Evolutionary conservation across 2,113 vertebrate species (phyloP), one percentile per base, ranked within the genome.

Genomic region (Rhinolophus ferrumequinum): DNA sequence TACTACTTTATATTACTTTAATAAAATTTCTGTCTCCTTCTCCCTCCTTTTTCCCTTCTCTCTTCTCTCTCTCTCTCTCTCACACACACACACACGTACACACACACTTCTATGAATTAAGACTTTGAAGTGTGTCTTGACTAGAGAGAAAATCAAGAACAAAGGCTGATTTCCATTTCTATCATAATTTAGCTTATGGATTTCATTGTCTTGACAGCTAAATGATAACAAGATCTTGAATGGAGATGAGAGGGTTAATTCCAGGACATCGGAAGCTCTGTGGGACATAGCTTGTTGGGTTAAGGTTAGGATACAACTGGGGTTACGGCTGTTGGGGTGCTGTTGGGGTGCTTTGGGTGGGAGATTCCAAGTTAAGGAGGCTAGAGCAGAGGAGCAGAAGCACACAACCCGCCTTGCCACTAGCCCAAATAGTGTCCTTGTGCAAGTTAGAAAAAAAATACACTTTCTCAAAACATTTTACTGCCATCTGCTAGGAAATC

Each of bases 61-160:
- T 18, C 21, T 30, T 54, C 13, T 38, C 50, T 77, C 15, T 50
- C 81, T 13, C 38, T 13, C 47, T 50, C 47, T 47, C 47, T 47
- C 35, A 44, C 83, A 21, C 13, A 1, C 33, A 50, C n/a, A 64
- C 1, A 44, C 52, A 62, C 15, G 19, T 11, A 75, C 18, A 38
- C 50, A 54, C 54, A 28, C n/a, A 83, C 4, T 0, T 41, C 3
- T 64, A 33, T 91, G 54, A 91, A 70, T 64, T 80, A 81, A 87
- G 75, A 69, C 41, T 83, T 93, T 85, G 41, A 24, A 76, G 9
- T 9, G 1, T 80, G 69, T 88, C 60, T 76, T 76, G 26, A 79
- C 28, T 67, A 83, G 75, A 73, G 19, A 88, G n/a, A 54, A 96
- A 88, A 76, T 30, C 56, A 96, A 64, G 64, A 96, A 67, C 14